Evolutionary conservation across 35 echinoderm and acorn worm species (phyloP).

Genomic region (Heliocidaris erythrogramma): DNA sequence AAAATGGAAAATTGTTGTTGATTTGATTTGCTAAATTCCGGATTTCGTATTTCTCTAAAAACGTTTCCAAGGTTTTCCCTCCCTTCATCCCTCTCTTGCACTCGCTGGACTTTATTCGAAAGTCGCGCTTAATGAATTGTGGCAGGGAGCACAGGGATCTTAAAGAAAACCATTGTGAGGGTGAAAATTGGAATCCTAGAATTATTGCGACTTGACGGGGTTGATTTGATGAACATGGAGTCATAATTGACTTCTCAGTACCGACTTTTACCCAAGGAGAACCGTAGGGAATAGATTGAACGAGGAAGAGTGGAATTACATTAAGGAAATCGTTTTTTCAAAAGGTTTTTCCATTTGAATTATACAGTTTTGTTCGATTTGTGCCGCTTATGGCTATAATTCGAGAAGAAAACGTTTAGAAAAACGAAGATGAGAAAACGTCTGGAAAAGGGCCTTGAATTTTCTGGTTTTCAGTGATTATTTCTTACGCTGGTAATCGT

Average conservation of each 20-base stretch:
- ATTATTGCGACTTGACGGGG: conserved; percentile 8
- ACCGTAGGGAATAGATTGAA: conserved; percentile 9
- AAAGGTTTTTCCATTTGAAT: not conserved
- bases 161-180: not conserved
- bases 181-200: conserved; percentile 10
- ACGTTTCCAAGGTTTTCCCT: not conserved
- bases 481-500: not conserved
- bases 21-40: conserved; percentile 12
- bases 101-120: conserved; percentile 1
- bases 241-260: conserved; percentile 36
- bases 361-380: conserved; percentile 14
- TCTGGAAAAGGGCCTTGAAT: not conserved
- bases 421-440: not conserved
- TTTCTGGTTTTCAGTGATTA: not conserved
- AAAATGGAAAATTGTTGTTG: not conserved
- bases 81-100: not conserved
- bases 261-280: not conserved
- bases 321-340: conserved; percentile 26
- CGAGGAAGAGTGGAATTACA: conserved; percentile 20
- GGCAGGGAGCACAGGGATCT: not conserved
- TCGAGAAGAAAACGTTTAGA: conserved; percentile 31
- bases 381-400: not conserved
- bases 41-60: conserved; percentile 3
- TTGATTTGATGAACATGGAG: conserved; percentile 31
- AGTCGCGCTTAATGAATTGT: not conserved